Evolutionary conservation across 64 coral and sea anemone species (phyloP), one percentile per base, ranked within the genome.

Genomic region (Catalaphyllia jardinei): DNA sequence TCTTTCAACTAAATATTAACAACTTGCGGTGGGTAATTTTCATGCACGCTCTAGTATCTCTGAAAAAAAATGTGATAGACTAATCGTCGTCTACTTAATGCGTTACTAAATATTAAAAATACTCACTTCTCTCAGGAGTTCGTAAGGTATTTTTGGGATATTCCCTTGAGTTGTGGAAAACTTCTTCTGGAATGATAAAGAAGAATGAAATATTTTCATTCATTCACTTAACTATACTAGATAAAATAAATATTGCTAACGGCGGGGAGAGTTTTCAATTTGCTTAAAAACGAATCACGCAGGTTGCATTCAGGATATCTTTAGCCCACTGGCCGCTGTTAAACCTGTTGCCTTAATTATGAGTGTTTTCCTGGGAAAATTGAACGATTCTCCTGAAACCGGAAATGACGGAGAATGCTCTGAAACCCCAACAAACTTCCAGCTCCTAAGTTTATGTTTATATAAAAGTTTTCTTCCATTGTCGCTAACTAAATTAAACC

Each of bases 81-180:
- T 73, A 73, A 46, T 27, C 29, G 27, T 29, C 17, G 11, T 80
- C 78, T 57, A 69, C 8, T 5, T 8, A 25, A 69, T 69, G 65
- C 24, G 8, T 69, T 69, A 0, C 10, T 31, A 35, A 74, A 4
- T 74, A 33, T 35, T 35, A 35, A 35, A 74, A 25, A 12, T 35
- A 14, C 72, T 74, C 51, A 80, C 78, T 24, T 60, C 13, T 80
- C 4, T 80, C 52, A 80, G n/a, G 52, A 80, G 25, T 29, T 20
- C 28, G 51, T n/a, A 29, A 80, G 59, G 31, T 30, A 0, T 27
- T 25, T 59, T 80, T n/a, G 78, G 78, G 78, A 80, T 59, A 80
- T 60, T 29, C 78, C 78, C 54, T 80, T 60, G 78, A 80, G 61
- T 28, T 80, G 22, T 80, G 52, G 78, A 61, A 80, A 80, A 30